Percentiles rank a stretch among this genome's conserved stretches.
phyloP scores from a whole-genome alignment of 53 echinoderm and acorn worm genomes.

The Zoroaster sp. region DNA sequence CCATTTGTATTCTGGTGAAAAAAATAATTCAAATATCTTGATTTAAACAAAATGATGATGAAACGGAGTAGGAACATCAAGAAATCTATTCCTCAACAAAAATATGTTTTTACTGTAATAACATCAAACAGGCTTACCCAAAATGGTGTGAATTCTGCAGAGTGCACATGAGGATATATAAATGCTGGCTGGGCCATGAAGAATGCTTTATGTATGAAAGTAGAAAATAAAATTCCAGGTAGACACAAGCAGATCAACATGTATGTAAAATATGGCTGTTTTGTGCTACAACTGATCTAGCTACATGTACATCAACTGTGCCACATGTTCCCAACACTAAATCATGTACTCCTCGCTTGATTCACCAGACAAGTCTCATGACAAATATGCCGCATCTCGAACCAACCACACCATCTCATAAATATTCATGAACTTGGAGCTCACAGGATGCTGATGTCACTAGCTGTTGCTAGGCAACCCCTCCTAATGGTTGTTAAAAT shows the following conservation, averaged over 20 bases:
- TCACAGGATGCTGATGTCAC: slow-evolving; percentile 37
- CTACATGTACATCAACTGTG: neutral
- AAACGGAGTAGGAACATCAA: too few species aligned
- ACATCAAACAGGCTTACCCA: slow-evolving; percentile 50
- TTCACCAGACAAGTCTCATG: neutral
- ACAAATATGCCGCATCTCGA: slow-evolving; percentile 26
- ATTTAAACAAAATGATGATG: too few species aligned
- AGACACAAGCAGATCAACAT: neutral
- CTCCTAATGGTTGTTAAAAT: slow-evolving; percentile 45
- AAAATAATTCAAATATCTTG: too few species aligned
- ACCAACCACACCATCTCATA: neutral
- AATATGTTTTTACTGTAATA: too few species aligned
- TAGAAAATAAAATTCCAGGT: neutral
- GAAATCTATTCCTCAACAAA: neutral
- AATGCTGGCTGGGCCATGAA: slow-evolving; percentile 45
- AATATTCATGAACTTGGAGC: slow-evolving; percentile 30
- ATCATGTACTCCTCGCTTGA: neutral
- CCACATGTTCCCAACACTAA: neutral
- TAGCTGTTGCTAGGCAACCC: slow-evolving; percentile 24
- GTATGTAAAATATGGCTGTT: neutral
- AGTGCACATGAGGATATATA: slow-evolving; percentile 37
- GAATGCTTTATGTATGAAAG: neutral
- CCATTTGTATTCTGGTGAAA: too few species aligned
- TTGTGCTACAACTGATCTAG: neutral
- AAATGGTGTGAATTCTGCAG: slow-evolving; percentile 32